Evolutionary conservation across 2,113 vertebrate species (phyloP), one percentile per base, ranked within the genome.

Genomic region (Mola mola): DNA sequence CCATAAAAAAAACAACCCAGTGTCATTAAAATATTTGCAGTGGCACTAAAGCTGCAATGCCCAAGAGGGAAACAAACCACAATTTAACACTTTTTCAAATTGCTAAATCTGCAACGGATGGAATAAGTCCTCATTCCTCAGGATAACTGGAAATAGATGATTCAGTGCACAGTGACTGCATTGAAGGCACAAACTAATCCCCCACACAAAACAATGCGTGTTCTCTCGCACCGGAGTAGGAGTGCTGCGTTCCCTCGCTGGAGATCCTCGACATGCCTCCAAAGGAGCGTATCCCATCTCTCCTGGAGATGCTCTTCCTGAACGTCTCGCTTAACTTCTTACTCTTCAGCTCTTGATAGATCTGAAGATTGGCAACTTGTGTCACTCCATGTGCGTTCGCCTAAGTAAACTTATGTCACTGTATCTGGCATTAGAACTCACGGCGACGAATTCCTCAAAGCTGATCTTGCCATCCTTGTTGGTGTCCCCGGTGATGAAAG

Each of bases 161-260:
- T n/a, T n/a, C n/a, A n/a, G n/a, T n/a, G n/a, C n/a, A n/a, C n/a
- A n/a, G n/a, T n/a, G n/a, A n/a, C n/a, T n/a, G n/a, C n/a, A n/a
- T n/a, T n/a, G n/a, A n/a, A n/a, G n/a, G n/a, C n/a, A n/a, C n/a
- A n/a, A n/a, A n/a, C n/a, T n/a, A n/a, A n/a, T n/a, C n/a, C n/a
- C n/a, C n/a, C n/a, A n/a, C n/a, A n/a, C n/a, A n/a, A n/a, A n/a
- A n/a, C n/a, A n/a, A n/a, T n/a, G n/a, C n/a, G n/a, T 11, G 5
- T 11, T 42, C 5, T 50, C 51, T 34, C 71, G 15, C 22, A 99
- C 97, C 96, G 69, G 96, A 93, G 16, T 99, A 99, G 20, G 97
- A 99, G 77, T 99, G 97, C 65, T 99, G 97, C 0, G 97, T 99
- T 43, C 97, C 97, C 75, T 95, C 95, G 36, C 94, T 96, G 82